Evolutionary conservation across 1,140 invertebrate genomes (phyloP), one percentile per base, ranked within the genome.

Genomic region (Solenopsis invicta): DNA sequence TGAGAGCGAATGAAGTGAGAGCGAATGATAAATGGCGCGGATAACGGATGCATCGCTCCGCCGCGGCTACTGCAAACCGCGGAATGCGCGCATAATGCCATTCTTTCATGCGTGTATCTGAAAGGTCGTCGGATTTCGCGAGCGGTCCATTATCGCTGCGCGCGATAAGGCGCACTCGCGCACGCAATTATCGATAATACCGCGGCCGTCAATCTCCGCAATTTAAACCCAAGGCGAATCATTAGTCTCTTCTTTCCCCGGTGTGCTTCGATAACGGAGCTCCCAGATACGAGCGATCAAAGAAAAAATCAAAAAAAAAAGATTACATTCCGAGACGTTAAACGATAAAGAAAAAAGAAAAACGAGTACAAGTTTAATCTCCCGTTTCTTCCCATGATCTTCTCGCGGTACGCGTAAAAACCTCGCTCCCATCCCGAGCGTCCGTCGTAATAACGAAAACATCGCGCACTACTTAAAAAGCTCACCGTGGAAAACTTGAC

Each of bases 401-500:
- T 16, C 18, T 41, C 64, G 1, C 13, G 62, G 16, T 8, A 29
- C 48, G 18, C 18, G 8, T 10, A 12, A 48, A 80, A 82, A 37
- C 5, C 24, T 81, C 13, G 66, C 1, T 16, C 16, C 9, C 21
- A 8, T 50, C 12, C 8, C 9, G 8, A 16, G 12, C 9, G 12
- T 59, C 21, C 9, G 12, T 59, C 21, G 59, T 24, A 45, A 29
- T 29, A 81, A 81, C 13, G 18, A 34, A 41, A 82, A 45, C 6
- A 56, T 48, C 13, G 41, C 8, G 18, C 12, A 16, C 18, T 48
- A 24, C 54, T 82, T 61, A 10, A 21, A 84, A 66, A 56, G 50
- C 94, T 94, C 92, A 95, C 94, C 94, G 92, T 93, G 86, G 81
- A 82, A 66, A 95, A 95, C 89, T 93, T 93, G 87, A 94, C 90